Base-by-base conservation (phyloP, 2,888 invertebrate genomes). In the Caenorhabditis becei region DNA sequence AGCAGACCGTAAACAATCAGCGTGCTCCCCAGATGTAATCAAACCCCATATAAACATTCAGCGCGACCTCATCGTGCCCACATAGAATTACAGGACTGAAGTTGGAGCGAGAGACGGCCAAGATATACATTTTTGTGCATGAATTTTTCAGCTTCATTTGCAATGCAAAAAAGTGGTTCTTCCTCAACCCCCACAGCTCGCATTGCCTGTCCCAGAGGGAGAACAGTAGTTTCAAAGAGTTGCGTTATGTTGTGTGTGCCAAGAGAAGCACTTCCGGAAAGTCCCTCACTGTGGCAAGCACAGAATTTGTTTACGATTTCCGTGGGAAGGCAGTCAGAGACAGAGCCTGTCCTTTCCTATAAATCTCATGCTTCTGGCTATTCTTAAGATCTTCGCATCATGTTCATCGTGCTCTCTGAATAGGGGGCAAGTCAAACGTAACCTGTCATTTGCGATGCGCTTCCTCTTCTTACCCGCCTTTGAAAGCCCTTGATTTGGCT, bases 91-190 rank as follows among this genome's bases (percentile, higher is more conserved):
- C 75, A 75, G 75, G 66, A 54, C 37, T 28, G 20, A 26, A 35
- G 47, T 44, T 62, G 56, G 53, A 28, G 23, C 32, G 35, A n/a
- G 28, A 47, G 26, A 26, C 14, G 35, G 24, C 66, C 59, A 67
- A 75, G 66, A 75, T 75, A 75, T 75, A 75, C 75, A 75, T 75
- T 75, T 75, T 75, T 75, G 75, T 75, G 75, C 66, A 75, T 75
- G 75, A 75, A 75, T 75, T 75, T 75, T 75, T 75, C 75, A 75
- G 75, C 54, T 53, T 75, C 66, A 75, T 75, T 75, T 75, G 75
- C 75, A 75, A 75, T 75, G 59, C 75, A 75, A 75, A 75, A 75
- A 75, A 75, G 75, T 75, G 75, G 75, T 66, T 28, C 58, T 63
- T 11, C 54, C n/a, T n/a, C n/a, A 54, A 44, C 49, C 56, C 24